Percentiles rank a stretch among this genome's conserved stretches.
Evolutionary conservation across 2,113 vertebrate genomes (phyloP).

Genomic region (Taxidea taxus): DNA sequence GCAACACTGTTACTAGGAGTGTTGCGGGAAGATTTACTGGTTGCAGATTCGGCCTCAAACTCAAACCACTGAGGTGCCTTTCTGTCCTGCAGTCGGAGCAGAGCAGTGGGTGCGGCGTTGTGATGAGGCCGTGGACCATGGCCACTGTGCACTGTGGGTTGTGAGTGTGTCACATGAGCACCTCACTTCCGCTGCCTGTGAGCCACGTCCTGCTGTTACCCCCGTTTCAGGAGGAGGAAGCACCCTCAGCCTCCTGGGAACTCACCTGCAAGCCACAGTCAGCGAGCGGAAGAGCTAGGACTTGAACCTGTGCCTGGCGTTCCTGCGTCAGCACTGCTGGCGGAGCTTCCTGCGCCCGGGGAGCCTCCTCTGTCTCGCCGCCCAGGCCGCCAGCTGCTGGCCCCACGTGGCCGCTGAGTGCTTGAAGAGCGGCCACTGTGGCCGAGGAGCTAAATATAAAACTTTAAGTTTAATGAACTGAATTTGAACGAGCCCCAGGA

Average conservation of each 20-base stretch:
- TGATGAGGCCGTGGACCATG: accelerated
- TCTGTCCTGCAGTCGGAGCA: accelerated
- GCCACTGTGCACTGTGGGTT: accelerated
- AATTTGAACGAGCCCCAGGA: accelerated
- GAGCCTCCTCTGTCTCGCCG: accelerated
- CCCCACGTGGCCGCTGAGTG: accelerated
- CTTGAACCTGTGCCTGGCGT: accelerated
- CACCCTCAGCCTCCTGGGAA: accelerated
- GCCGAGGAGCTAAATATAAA: neutral
- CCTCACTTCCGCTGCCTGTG: accelerated
- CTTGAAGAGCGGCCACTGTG: accelerated
- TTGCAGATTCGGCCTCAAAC: accelerated
- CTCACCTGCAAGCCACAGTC: accelerated
- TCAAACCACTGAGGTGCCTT: accelerated
- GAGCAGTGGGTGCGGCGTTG: accelerated
- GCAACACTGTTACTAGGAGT: accelerated
- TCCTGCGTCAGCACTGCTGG: accelerated
- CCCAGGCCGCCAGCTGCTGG: accelerated
- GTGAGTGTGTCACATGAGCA: accelerated
- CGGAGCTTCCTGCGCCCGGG: accelerated
- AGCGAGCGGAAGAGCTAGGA: accelerated
- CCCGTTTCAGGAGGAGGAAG: accelerated
- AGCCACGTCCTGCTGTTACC: accelerated
- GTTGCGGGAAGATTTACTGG: accelerated
- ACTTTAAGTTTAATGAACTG: neutral